Conservation (phyloP, 1,140 invertebrate genomes). For the Neelides sp. region DNA sequence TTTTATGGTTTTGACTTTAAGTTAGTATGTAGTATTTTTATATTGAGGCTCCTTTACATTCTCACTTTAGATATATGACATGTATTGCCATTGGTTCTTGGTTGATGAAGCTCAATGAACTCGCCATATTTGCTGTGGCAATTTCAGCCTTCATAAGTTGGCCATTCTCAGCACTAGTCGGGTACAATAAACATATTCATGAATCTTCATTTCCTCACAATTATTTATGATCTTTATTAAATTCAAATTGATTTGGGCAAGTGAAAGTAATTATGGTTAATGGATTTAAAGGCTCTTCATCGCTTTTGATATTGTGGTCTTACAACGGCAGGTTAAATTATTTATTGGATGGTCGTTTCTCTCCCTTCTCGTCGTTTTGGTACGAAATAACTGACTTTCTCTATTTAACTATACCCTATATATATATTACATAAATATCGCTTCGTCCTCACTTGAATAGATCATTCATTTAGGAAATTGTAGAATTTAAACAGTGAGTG, state of each 20-base stretch:
- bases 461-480: too few relatives aligned
- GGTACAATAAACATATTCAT: constrained; percentile 42
- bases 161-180: constrained; percentile 82
- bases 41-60: too few relatives aligned
- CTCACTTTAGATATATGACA: constrained; percentile 52
- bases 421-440: too few relatives aligned
- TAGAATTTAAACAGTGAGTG: too few relatives aligned
- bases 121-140: constrained; percentile 72
- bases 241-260: too few relatives aligned
- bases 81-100: constrained; percentile 71
- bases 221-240: too few relatives aligned
- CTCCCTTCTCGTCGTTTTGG: constrained; percentile 51
- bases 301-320: constrained; percentile 68
- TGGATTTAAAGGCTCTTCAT: constrained; percentile 57
- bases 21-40: not conserved
- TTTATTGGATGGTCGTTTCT: constrained; percentile 65
- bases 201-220: too few relatives aligned
- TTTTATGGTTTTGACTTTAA: not conserved
- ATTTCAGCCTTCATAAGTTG: constrained; percentile 66
- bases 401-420: constrained; percentile 2
- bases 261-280: too few relatives aligned
- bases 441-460: too few relatives aligned
- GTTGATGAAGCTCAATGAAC: constrained; percentile 61
- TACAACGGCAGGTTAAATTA: constrained; percentile 46
- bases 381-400: constrained; percentile 34